phyloP scores from a whole-genome alignment of 2,797 vertebrate genomes.

The Vipera latastei region DNA sequence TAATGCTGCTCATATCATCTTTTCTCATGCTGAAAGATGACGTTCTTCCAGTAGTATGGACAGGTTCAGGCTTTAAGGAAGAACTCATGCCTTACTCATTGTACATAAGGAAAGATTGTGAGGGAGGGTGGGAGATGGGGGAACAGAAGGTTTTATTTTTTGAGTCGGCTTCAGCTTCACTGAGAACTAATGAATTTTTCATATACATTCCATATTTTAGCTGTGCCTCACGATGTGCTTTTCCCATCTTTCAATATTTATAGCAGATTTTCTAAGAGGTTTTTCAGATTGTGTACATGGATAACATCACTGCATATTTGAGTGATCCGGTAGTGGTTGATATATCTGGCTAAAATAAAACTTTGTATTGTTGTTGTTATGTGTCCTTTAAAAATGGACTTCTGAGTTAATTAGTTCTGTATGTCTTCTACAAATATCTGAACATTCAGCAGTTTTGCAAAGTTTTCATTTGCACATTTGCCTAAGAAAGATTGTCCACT shows the following conservation, averaged over 20 bases:
- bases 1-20: conserved; percentile 74
- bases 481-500: neutral
- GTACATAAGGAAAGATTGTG: conserved; percentile 58
- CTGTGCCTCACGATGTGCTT: neutral
- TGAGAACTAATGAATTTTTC: neutral
- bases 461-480: neutral
- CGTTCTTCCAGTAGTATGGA: conserved; percentile 59
- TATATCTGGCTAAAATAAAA: neutral
- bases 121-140: neutral
- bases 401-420: neutral
- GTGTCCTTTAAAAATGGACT: neutral
- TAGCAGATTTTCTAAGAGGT: neutral
- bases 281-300: neutral
- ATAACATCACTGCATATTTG: neutral
- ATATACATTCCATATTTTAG: neutral
- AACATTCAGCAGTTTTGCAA: neutral
- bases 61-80: conserved; percentile 67
- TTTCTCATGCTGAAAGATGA: conserved; percentile 59
- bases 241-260: neutral
- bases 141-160: neutral
- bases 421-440: neutral
- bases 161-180: neutral
- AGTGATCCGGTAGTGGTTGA: neutral
- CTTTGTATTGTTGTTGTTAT: neutral
- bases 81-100: conserved; percentile 62